Conservation (phyloP, 2,888 invertebrate species). For the Notodonta ziczac region DNA sequence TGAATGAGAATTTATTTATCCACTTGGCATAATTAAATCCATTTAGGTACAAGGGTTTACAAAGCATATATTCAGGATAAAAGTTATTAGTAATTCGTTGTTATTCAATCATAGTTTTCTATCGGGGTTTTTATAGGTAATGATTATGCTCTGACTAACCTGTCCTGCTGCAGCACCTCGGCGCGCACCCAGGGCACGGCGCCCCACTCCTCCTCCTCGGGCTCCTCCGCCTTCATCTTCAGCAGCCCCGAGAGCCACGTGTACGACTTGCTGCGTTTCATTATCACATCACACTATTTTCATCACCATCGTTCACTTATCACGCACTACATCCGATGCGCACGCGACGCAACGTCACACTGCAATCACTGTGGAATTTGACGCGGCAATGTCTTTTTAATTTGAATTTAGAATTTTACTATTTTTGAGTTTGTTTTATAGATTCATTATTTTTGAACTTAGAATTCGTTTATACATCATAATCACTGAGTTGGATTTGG, state of each 20-base stretch:
- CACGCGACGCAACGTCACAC: background rate
- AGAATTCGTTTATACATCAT: background rate
- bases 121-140: too few relatives aligned
- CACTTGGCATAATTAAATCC: too few relatives aligned
- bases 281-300: slow-evolving; percentile 44
- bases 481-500: too few relatives aligned
- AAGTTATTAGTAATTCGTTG: too few relatives aligned
- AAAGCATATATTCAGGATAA: too few relatives aligned
- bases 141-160: slow-evolving; percentile 47
- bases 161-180: slow-evolving; percentile 66
- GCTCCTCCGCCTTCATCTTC: slow-evolving; percentile 56
- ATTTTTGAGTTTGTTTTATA: background rate
- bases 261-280: slow-evolving; percentile 80
- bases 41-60: too few relatives aligned
- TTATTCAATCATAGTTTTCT: too few relatives aligned
- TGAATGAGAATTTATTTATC: too few relatives aligned
- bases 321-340: background rate
- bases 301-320: slow-evolving; percentile 1
- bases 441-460: background rate
- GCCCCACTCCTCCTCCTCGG: slow-evolving; percentile 69
- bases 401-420: background rate
- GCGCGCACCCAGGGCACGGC: slow-evolving; percentile 71
- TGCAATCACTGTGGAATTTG: background rate
- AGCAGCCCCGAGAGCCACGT: slow-evolving; percentile 80
- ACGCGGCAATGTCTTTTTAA: background rate